phyloP scores from a whole-genome alignment of 2,113 vertebrate genomes.

The Strix aluco region DNA sequence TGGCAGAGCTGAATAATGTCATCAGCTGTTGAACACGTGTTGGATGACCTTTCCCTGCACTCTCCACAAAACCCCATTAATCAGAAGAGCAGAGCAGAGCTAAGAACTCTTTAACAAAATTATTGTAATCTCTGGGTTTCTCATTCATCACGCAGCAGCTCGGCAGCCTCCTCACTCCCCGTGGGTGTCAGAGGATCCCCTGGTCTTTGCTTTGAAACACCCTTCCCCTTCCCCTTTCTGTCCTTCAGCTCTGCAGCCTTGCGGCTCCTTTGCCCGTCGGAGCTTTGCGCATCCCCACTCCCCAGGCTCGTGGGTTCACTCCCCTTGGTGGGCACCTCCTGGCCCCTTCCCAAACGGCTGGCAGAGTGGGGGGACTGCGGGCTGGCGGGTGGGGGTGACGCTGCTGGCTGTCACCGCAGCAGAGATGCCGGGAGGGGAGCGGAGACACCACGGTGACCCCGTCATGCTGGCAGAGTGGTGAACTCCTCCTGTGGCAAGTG shows the following conservation, averaged over 20 bases:
- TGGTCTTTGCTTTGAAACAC: not conserved
- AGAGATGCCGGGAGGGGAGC: not conserved
- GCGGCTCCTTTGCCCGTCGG: not conserved
- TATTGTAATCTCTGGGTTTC: constrained; percentile 41
- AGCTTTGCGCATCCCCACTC: not conserved
- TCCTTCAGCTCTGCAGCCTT: not conserved
- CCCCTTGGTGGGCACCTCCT: not conserved
- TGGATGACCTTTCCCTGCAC: constrained; percentile 45
- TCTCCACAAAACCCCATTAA: constrained; percentile 50
- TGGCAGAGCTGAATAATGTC: constrained; percentile 15
- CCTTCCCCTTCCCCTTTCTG: not conserved
- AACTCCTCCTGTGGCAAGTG: not conserved
- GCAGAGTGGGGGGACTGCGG: not conserved
- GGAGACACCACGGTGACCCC: fast-evolving
- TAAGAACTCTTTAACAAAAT: constrained; percentile 50
- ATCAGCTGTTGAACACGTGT: constrained; percentile 30
- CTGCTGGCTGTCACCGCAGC: not conserved
- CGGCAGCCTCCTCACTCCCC: not conserved
- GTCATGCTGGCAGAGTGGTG: not conserved
- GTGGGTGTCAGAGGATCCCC: not conserved
- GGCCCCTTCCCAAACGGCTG: not conserved
- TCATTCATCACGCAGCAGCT: not conserved
- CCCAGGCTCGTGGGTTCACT: not conserved
- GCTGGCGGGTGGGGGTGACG: not conserved
- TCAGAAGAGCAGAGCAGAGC: constrained; percentile 44